Percentiles rank a stretch among this genome's conserved stretches.
These are phyloP conservation scores for Epinephelus fuscoguttatus DNA, from an alignment of 2,113 vertebrate genomes.

Conservation along the genomic window DNA sequence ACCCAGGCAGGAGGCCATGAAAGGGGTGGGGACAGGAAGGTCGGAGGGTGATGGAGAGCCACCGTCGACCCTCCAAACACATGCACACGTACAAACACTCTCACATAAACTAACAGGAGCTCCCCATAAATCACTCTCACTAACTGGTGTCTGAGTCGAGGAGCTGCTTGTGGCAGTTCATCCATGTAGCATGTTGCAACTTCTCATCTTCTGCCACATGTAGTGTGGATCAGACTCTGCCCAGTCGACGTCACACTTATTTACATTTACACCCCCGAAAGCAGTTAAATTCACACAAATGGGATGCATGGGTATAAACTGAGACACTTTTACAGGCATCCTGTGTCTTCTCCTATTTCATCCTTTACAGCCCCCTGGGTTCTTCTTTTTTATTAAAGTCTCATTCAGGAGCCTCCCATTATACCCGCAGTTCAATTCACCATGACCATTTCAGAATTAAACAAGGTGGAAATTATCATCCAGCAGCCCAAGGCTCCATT, in stretches of 20 bases:
- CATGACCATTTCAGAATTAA: conserved; percentile 47
- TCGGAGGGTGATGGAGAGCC: conserved; percentile 62
- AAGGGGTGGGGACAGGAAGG: conserved; percentile 65
- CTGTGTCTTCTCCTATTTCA: conserved; percentile 60
- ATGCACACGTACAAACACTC: conserved; percentile 40
- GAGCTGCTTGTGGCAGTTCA: conserved; percentile 11
- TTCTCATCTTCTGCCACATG: conserved; percentile 23
- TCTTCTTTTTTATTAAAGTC: conserved; percentile 68
- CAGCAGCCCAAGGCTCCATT: conserved; percentile 16
- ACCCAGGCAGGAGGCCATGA: conserved; percentile 71
- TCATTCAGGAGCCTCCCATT: conserved; percentile 57
- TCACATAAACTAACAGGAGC: conserved; percentile 48
- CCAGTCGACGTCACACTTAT: conserved; percentile 1
- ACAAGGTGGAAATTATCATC: conserved; percentile 44
- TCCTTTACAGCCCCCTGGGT: conserved; percentile 58
- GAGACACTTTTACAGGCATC: conserved; percentile 64
- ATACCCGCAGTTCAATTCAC: conserved; percentile 52
- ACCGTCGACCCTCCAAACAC: conserved; percentile 37
- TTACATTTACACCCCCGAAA: conserved; percentile 40
- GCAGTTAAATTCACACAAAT: conserved; percentile 49
- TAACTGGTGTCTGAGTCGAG: conserved; percentile 40
- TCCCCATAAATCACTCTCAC: conserved; percentile 69
- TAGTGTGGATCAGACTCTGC: not conserved
- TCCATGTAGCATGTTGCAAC: conserved; percentile 28
- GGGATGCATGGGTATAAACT: conserved; percentile 42